phyloP scores from a whole-genome alignment of 1,140 invertebrate species.

The Drosophila varians region DNA sequence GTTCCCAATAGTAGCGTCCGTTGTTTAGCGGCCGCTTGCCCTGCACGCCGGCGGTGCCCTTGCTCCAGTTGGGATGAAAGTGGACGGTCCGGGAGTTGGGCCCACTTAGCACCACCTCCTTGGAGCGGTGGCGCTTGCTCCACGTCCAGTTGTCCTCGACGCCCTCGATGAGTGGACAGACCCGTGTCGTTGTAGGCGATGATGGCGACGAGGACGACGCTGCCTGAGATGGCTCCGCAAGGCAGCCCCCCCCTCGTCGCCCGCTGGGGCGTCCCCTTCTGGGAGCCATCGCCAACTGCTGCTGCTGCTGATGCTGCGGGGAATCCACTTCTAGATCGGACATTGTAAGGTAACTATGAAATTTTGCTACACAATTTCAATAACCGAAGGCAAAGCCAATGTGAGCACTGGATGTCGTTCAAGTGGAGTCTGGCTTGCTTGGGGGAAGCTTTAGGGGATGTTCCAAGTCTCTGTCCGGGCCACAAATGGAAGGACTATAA shows the following conservation, averaged over 20 bases:
- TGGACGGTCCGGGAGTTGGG: constrained; percentile 84
- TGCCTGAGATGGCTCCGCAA: neutral
- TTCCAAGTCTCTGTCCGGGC: neutral
- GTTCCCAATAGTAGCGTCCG: constrained; percentile 89
- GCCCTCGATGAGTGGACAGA: constrained; percentile 58
- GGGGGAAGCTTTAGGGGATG: constrained; percentile 6
- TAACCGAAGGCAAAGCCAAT: constrained; percentile 23
- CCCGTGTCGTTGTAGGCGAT: constrained; percentile 6
- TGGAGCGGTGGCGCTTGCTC: constrained; percentile 87
- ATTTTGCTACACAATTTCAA: constrained; percentile 20
- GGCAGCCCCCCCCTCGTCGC: constrained; percentile 10
- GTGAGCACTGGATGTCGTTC: constrained; percentile 7
- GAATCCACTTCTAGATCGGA: constrained; percentile 58
- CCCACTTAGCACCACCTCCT: constrained; percentile 87
- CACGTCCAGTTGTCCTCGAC: constrained; percentile 88
- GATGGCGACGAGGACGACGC: neutral
- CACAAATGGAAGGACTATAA: constrained; percentile 27
- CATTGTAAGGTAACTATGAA: constrained; percentile 30
- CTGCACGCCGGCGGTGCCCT: constrained; percentile 89
- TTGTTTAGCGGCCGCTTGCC: constrained; percentile 87
- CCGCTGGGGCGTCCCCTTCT: constrained; percentile 22
- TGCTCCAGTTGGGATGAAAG: constrained; percentile 91
- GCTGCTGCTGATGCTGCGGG: constrained; percentile 13
- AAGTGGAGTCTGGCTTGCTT: constrained; percentile 3
- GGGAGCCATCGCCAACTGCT: constrained; percentile 12